phyloP scores from a whole-genome alignment of 1,140 invertebrate species.

The Arion vulgaris region DNA sequence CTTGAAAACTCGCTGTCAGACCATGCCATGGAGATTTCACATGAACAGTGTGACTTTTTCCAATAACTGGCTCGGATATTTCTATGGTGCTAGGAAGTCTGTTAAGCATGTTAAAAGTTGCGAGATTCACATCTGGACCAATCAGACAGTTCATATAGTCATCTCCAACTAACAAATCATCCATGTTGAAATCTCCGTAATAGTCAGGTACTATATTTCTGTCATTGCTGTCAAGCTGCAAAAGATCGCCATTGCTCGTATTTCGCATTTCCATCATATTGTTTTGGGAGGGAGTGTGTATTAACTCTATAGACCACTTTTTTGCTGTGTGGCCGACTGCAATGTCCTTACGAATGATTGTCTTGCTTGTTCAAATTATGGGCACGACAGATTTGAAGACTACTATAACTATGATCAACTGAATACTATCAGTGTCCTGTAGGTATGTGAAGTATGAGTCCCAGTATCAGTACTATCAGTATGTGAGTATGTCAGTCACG shows the following conservation, averaged over 20 bases:
- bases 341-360: too few species aligned
- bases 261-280: constrained; percentile 5
- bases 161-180: neutral
- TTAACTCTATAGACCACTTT: too few species aligned
- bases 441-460: too few species aligned
- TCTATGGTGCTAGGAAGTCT: neutral
- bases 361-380: too few species aligned
- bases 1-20: constrained; percentile 61
- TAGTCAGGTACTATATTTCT: neutral
- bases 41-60: neutral
- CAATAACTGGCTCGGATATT: neutral
- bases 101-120: neutral
- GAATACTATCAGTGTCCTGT: too few species aligned
- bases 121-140: neutral
- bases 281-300: too few species aligned
- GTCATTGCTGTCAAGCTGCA: neutral
- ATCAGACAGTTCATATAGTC: neutral
- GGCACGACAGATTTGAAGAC: too few species aligned
- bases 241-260: neutral
- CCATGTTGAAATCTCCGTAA: neutral
- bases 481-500: too few species aligned
- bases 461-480: too few species aligned
- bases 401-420: too few species aligned
- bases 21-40: constrained; percentile 63
- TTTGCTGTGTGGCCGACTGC: too few species aligned